phyloP scores from a whole-genome alignment of 2,888 invertebrate genomes.

The Drosophila prolongata region DNA sequence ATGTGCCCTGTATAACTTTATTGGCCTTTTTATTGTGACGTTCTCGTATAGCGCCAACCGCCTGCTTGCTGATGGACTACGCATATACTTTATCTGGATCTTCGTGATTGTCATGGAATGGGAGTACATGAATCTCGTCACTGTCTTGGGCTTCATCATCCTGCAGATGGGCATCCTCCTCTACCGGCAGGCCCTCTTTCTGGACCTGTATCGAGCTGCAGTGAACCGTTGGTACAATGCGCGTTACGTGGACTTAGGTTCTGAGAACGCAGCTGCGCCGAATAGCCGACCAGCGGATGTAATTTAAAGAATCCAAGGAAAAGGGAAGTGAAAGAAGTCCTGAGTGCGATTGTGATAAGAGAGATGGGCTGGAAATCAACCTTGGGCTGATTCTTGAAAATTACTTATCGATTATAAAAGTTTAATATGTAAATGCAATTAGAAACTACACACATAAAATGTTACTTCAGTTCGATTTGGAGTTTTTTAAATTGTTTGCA shows the following conservation, averaged over 20 bases:
- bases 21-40: constrained; percentile 96
- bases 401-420: constrained; percentile 39
- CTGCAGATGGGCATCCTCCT: constrained; percentile 92
- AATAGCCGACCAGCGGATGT: constrained; percentile 80
- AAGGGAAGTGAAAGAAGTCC: constrained; percentile 1
- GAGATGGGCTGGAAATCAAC: constrained; percentile 51
- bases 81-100: constrained; percentile 96
- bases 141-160: constrained; percentile 91
- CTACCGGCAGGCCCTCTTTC: constrained; percentile 89
- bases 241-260: constrained; percentile 72
- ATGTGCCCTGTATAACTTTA: constrained; percentile 97
- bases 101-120: constrained; percentile 90
- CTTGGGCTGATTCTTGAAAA: constrained; percentile 42
- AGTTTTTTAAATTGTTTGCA: background rate
- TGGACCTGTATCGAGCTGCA: constrained; percentile 76
- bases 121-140: constrained; percentile 92
- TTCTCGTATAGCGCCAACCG: constrained; percentile 96
- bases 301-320: constrained; percentile 53
- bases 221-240: constrained; percentile 69
- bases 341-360: constrained; percentile 63
- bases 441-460: constrained; percentile 19
- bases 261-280: constrained; percentile 54
- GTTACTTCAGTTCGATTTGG: background rate
- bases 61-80: constrained; percentile 94
- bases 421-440: constrained; percentile 25